These are phyloP conservation scores for Dryobates pubescens DNA, from an alignment of 2,797 vertebrate species.

Conservation along the genomic window DNA sequence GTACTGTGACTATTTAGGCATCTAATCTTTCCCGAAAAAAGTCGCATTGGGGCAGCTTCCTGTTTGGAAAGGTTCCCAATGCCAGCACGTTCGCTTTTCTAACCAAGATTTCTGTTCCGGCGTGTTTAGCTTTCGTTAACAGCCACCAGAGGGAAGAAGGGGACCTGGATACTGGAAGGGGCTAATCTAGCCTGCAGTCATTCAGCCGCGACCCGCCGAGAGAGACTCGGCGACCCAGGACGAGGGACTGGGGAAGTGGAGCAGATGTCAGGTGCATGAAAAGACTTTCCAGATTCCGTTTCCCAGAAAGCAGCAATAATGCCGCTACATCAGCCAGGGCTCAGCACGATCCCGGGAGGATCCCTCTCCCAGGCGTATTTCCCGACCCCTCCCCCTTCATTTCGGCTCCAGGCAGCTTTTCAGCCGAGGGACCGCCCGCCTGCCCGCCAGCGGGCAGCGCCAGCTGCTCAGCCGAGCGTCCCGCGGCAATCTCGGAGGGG, in stretches of 20 bases:
- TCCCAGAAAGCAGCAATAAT: accelerated
- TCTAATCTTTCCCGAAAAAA: background rate
- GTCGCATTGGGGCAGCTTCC: background rate
- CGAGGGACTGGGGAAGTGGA: background rate
- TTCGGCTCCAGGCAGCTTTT: background rate
- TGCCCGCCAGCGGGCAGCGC: background rate
- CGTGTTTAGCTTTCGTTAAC: background rate
- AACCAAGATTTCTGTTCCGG: background rate
- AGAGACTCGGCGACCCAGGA: background rate
- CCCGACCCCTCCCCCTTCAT: background rate
- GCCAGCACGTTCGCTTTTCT: background rate
- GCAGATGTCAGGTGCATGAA: accelerated
- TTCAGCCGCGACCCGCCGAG: background rate
- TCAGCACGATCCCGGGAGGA: background rate
- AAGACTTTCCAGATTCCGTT: accelerated
- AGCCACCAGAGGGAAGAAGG: background rate
- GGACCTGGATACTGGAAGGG: background rate
- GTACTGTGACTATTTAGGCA: background rate
- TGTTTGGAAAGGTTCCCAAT: background rate
- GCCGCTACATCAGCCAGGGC: background rate
- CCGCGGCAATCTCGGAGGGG: background rate
- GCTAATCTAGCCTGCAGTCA: background rate
- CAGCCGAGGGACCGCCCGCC: background rate
- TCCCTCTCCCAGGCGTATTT: too few relatives aligned
- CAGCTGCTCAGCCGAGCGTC: background rate